Evolutionary conservation across 2,797 vertebrate genomes (phyloP), one percentile per base, ranked within the genome.

Genomic region (Distichodus sexfasciatus): DNA sequence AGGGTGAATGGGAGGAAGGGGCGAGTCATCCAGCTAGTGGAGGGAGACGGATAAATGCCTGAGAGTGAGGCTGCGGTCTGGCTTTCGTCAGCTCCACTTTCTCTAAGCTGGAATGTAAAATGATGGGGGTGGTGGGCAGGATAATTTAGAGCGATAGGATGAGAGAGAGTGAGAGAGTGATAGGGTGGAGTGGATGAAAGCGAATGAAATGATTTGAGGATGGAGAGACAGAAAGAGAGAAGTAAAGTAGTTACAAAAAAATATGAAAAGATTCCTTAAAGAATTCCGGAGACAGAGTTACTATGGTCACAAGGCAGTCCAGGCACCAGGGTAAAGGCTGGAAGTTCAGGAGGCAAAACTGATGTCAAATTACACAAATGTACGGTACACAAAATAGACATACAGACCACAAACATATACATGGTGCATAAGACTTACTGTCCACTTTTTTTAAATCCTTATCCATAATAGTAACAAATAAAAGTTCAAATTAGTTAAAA

Each of bases 41-140:
- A 58, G 21, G 15, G 29, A 65, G 23, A 31, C 3, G 26, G 14
- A 36, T 28, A 50, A 66, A 70, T 46, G 43, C 36, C 17, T 33
- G 50, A 26, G 58, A 31, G 59, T 7, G 28, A 66, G 40, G 36
- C 59, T 11, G n/a, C 69, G 50, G 60, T 68, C 59, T 73, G 62
- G 14, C 40, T 80, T 80, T 77, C 48, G 58, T 77, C 58, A 77
- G 72, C 47, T 63, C n/a, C 47, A 75, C 66, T 73, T 75, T 72
- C 51, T 70, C 31, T 24, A 24, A 44, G 23, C 23, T 72, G 68
- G 65, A 79, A 75, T 77, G 40, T 57, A 41, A 79, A 75, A 72
- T 40, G 60, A 68, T 23, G 29, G 65, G 33, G 26, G n/a, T n/a
- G n/a, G n/a, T n/a, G n/a, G n/a, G n/a, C n/a, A n/a, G 50, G 53